Evolutionary conservation across 2,113 vertebrate genomes (phyloP).

Genomic region (Donacobius atricapilla): DNA sequence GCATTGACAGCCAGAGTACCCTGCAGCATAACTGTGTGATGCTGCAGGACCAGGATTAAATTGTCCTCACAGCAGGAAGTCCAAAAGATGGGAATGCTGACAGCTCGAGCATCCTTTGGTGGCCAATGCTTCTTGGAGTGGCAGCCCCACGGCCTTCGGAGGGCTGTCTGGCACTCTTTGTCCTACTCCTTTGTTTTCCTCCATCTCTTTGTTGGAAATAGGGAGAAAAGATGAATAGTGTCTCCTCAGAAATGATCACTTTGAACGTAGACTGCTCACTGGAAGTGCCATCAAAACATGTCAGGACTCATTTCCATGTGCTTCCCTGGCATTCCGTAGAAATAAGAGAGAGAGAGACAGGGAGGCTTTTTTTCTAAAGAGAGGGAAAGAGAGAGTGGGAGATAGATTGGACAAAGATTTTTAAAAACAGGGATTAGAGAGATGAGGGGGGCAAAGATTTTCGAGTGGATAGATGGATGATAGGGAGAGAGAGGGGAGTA

Average conservation of each 20-base stretch:
- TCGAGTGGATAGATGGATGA: slow-evolving; percentile 55
- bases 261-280: slow-evolving; percentile 7
- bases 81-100: not conserved
- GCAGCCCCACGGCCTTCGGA: not conserved
- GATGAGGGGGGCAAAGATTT: slow-evolving; percentile 37
- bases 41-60: not conserved
- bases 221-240: slow-evolving; percentile 45
- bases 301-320: not conserved
- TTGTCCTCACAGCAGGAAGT: not conserved
- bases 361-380: not conserved
- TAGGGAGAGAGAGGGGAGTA: slow-evolving; percentile 64
- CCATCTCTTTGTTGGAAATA: slow-evolving; percentile 52
- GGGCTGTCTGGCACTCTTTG: not conserved
- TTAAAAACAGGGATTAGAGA: slow-evolving; percentile 58
- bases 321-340: not conserved
- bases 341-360: slow-evolving; percentile 27
- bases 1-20: not conserved
- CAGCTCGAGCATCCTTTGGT: not conserved
- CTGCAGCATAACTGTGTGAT: not conserved
- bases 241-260: slow-evolving; percentile 21
- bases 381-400: slow-evolving; percentile 50
- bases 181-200: slow-evolving; percentile 23
- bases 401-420: slow-evolving; percentile 54
- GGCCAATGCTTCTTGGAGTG: not conserved
- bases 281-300: not conserved